Evolutionary conservation across 2,797 vertebrate species (phyloP), one percentile per base, ranked within the genome.

Genomic region (Ispidina picta): DNA sequence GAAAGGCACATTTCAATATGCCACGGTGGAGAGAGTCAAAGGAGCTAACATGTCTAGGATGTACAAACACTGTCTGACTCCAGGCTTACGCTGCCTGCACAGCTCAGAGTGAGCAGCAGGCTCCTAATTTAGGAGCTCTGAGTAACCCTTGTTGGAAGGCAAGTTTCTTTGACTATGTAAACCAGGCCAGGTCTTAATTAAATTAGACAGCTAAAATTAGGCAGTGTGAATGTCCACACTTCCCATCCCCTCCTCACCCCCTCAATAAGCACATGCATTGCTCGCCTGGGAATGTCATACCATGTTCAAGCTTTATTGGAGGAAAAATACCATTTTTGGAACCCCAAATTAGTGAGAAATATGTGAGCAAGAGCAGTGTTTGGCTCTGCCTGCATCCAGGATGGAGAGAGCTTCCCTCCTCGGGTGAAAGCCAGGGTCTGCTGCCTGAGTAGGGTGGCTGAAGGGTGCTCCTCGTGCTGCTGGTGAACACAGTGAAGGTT

Each of bases 191-290:
- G 59, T 65, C 82, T 85, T 87, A 75, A 90, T 59, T 80, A 75
- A 94, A 89, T 92, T 80, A 94, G 88, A 76, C 79, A 71, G 51
- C 72, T 91, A 90, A 85, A 94, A 85, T 83, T 74, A 86, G 86
- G 60, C 41, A 88, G 62, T 48, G 69, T 80, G 72, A 85, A 83
- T 3, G 10, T 87, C 75, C 76, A 58, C 31, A 4, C 49, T 58
- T 33, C 31, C 54, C 25, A 31, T 31, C 49, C 26, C n/a, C 35
- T 78, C 59, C 25, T 60, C 59, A 78, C 2, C 18, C 51, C 33
- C 23, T 74, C 75, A 33, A 48, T 28, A 28, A 13, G 18, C 22
- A 52, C 71, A 25, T 16, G 17, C 39, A 55, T 69, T 75, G 25
- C 5, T 69, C 80, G 35, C 51, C 63, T 68, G 31, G 51, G 83